Conservation (phyloP, 2,113 vertebrate species). For the Nannospalax galili region DNA sequence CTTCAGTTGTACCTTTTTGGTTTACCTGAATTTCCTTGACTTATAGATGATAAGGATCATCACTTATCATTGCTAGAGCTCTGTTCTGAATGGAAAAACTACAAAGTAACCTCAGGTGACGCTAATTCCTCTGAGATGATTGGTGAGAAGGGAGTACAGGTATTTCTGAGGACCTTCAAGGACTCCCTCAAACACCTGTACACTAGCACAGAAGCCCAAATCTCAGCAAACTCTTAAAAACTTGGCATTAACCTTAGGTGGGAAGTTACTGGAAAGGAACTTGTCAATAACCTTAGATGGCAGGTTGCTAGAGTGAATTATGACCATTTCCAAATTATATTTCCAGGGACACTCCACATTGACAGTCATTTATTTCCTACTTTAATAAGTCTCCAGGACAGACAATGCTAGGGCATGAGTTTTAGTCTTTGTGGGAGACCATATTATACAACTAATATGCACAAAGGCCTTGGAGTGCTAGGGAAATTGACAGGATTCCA, state of each 20-base stretch:
- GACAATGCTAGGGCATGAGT: background rate
- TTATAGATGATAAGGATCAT: background rate
- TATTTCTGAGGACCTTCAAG: background rate
- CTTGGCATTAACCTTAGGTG: background rate
- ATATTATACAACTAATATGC: background rate
- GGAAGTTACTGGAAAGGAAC: background rate
- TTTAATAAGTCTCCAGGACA: background rate
- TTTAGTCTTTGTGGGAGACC: background rate
- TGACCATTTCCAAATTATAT: background rate
- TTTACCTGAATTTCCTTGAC: background rate
- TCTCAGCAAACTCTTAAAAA: background rate
- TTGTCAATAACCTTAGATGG: background rate
- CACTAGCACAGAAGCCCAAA: background rate
- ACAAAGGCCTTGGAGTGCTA: background rate
- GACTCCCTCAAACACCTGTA: background rate
- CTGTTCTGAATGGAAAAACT: background rate
- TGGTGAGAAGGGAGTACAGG: background rate
- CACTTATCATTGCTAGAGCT: no score
- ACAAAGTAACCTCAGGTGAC: rapidly evolving
- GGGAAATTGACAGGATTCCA: background rate
- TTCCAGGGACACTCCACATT: background rate
- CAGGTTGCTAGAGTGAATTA: background rate
- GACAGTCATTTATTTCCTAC: background rate
- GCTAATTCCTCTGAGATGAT: background rate
- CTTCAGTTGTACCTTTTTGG: background rate